Evolutionary conservation across 2,797 vertebrate genomes (phyloP).

Genomic region (Periophthalmus magnuspinnatus): DNA sequence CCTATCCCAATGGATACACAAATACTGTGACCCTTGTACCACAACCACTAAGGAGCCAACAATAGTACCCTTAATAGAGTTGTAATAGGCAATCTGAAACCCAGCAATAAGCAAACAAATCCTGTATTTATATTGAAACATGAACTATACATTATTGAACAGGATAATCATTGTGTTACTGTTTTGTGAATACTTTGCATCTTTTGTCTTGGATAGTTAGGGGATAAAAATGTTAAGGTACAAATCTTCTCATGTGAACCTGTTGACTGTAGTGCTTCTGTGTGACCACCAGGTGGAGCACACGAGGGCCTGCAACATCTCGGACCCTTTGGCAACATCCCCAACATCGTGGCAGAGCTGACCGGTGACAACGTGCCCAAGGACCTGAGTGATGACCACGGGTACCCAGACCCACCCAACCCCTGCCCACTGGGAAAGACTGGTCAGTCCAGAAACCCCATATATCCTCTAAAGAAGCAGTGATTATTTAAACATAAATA

Average conservation of each 20-base stretch:
- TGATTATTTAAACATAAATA: neutral
- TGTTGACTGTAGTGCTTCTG: neutral
- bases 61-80: too few species aligned
- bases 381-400: slow-evolving; percentile 93
- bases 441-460: slow-evolving; percentile 65
- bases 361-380: slow-evolving; percentile 95
- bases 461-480: neutral
- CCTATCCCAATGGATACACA: too few species aligned
- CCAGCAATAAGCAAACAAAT: too few species aligned
- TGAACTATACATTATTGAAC: too few species aligned
- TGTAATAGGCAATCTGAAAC: too few species aligned
- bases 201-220: neutral
- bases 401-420: slow-evolving; percentile 96
- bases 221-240: too few species aligned
- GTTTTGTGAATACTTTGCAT: too few species aligned
- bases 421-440: slow-evolving; percentile 94
- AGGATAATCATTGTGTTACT: too few species aligned
- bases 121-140: too few species aligned
- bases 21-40: too few species aligned
- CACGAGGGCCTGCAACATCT: slow-evolving; percentile 97
- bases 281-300: slow-evolving; percentile 85
- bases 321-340: slow-evolving; percentile 96
- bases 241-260: neutral
- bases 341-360: slow-evolving; percentile 96
- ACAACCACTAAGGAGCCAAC: too few species aligned